Base-by-base conservation (phyloP, 2,888 invertebrate genomes). In the Ommatoiulus sabulosus region DNA sequence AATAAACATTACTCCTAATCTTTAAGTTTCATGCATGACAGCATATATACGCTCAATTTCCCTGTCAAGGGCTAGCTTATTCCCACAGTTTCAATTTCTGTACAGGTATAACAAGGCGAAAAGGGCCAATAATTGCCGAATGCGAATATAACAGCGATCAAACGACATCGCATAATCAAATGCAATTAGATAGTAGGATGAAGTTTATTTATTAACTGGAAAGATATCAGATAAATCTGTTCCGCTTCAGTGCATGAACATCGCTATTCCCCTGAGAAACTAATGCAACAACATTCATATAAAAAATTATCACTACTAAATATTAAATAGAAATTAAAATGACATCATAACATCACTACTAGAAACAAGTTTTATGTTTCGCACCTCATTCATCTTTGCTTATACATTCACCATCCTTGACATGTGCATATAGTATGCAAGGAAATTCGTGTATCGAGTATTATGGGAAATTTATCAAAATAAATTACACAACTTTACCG, bases 261-360 rank as follows among this genome's bases (percentile, higher is more conserved):
- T 24, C 72, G 72, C 20, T 24, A 20, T 72, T 72, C 72, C 72
- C 72, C 24, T 0, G 72, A 24, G 72, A 72, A 72, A 72, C 72
- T 8, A 52, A 72, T 20, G 10, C 24, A 72, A 20, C 20, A 24
- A 72, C 72, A 20, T 24, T 72, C 24, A 72, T 72, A 72, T 24
- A 72, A 72, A 24, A 24, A 72, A 35, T 20, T 72, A 72, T 72
- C 72, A 24, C 72, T 72, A 72, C 6, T 72, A 72, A 72, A 72
- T 72, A 72, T 72, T 72, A 72, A 72, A 24, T 72, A 72, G 72
- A n/a, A 17, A 72, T 72, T 72, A 72, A 72, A 72, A 20, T 20
- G 24, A 72, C 72, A 72, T 72, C 72, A 72, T 20, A 72, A 20
- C 72, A 72, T 20, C 6, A 10, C 20, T 24, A 72, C 24, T 72